These are phyloP conservation scores for Drosophila arizonae DNA, from an alignment of 1,140 invertebrate species.

Conservation along the genomic window DNA sequence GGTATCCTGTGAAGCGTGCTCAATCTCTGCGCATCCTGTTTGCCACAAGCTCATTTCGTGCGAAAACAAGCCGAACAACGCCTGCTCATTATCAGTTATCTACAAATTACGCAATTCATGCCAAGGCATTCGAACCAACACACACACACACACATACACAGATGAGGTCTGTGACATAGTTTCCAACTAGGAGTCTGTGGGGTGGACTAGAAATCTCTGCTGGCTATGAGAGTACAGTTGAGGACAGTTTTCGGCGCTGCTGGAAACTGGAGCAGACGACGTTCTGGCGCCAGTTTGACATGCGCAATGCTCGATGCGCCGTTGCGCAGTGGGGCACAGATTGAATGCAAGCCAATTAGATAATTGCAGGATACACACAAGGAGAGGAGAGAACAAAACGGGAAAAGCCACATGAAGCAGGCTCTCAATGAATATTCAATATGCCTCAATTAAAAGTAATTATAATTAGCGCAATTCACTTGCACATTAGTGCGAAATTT, in stretches of 20 bases:
- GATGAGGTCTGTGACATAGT: slow-evolving; percentile 62
- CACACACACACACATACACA: slow-evolving; percentile 21
- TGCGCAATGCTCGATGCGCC: slow-evolving; percentile 48
- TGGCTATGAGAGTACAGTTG: slow-evolving; percentile 16
- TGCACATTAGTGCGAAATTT: slow-evolving; percentile 13
- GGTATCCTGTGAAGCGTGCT: slow-evolving; percentile 44
- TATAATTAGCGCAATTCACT: slow-evolving; percentile 1
- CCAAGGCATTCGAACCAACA: slow-evolving; percentile 18
- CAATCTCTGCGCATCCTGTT: slow-evolving; percentile 69
- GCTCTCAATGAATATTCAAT: slow-evolving; percentile 1
- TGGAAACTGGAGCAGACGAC: slow-evolving; percentile 75
- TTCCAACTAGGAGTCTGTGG: slow-evolving; percentile 21
- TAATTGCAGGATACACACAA: slow-evolving; percentile 58
- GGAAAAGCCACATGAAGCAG: background rate
- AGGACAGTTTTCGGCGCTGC: slow-evolving; percentile 28
- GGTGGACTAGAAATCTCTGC: slow-evolving; percentile 21
- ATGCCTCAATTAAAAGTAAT: slow-evolving; percentile 21
- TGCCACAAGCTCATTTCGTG: slow-evolving; percentile 22
- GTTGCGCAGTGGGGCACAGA: slow-evolving; percentile 42
- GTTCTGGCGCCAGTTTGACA: slow-evolving; percentile 74
- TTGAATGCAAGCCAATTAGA: slow-evolving; percentile 63
- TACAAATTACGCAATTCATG: slow-evolving; percentile 70
- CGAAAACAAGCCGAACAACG: slow-evolving; percentile 22
- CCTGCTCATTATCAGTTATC: slow-evolving; percentile 65
- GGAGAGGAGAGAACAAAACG: slow-evolving; percentile 11